Conservation (phyloP, 2,888 invertebrate genomes). For the Lordiphosa fenestrarum region DNA sequence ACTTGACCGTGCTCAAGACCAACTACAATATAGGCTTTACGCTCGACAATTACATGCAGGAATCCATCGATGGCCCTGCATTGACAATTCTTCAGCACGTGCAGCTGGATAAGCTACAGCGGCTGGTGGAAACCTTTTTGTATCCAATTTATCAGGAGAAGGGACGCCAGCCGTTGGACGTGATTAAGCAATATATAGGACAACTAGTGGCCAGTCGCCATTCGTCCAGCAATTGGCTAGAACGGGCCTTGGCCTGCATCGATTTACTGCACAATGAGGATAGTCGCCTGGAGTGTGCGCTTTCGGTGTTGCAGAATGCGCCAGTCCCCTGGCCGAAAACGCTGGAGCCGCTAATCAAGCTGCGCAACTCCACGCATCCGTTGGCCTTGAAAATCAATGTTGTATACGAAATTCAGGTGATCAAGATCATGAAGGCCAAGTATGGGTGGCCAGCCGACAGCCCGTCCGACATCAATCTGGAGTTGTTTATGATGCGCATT, state of each 20-base stretch:
- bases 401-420: conserved; percentile 78
- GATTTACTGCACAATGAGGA: conserved; percentile 78
- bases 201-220: conserved; percentile 75
- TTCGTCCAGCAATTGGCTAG: conserved; percentile 77
- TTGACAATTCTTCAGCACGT: conserved; percentile 78
- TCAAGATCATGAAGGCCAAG: conserved; percentile 80
- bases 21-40: conserved; percentile 78
- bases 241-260: conserved; percentile 76
- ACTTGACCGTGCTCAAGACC: conserved; percentile 77
- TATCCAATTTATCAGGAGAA: conserved; percentile 79
- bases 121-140: conserved; percentile 77
- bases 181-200: conserved; percentile 76
- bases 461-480: conserved; percentile 69
- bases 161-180: conserved; percentile 72
- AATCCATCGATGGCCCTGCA: conserved; percentile 78
- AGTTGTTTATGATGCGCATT: conserved; percentile 78
- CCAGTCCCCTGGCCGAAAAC: conserved; percentile 79
- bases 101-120: conserved; percentile 76
- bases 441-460: conserved; percentile 79
- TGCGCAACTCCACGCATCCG: conserved; percentile 79
- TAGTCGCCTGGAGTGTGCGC: conserved; percentile 76
- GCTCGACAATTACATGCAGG: conserved; percentile 78
- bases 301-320: conserved; percentile 77
- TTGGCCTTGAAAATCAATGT: conserved; percentile 76
- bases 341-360: conserved; percentile 70